phyloP scores from a whole-genome alignment of 2,113 vertebrate genomes.

The Ophthalmolycus amberensis region DNA sequence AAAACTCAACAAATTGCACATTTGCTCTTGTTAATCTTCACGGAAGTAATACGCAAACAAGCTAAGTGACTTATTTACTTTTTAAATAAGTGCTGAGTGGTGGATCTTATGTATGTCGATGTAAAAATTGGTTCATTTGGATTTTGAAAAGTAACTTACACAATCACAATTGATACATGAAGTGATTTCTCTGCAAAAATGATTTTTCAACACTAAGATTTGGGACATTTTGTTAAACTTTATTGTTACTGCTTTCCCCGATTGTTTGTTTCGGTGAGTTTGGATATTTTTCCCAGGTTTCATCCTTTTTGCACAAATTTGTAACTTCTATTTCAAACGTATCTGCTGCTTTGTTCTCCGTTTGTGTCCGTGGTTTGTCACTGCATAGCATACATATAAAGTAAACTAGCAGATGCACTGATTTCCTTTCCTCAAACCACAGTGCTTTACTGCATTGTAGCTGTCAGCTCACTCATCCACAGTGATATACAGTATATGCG shows the following conservation, averaged over 20 bases:
- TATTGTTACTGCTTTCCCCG: background rate
- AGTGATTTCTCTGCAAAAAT: background rate
- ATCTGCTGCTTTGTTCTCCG: background rate
- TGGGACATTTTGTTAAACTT: background rate
- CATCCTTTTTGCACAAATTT: background rate
- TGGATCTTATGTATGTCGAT: background rate
- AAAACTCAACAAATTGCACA: no score
- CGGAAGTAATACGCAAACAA: no score
- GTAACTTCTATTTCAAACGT: background rate
- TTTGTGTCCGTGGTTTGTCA: background rate
- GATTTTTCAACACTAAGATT: background rate
- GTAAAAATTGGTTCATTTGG: no score
- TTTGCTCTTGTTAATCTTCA: no score
- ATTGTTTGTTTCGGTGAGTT: background rate
- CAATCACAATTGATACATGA: no score
- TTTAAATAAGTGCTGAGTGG: background rate
- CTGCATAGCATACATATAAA: background rate
- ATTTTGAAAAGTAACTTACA: background rate
- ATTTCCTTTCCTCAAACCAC: background rate
- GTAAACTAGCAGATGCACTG: background rate
- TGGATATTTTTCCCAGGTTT: background rate
- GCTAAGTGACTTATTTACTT: background rate
- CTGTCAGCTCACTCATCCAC: conserved; percentile 11
- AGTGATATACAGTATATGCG: conserved; percentile 10
- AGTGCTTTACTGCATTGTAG: conserved; percentile 4